phyloP scores from a whole-genome alignment of 2,888 invertebrate species.

The Gari tellinella region DNA sequence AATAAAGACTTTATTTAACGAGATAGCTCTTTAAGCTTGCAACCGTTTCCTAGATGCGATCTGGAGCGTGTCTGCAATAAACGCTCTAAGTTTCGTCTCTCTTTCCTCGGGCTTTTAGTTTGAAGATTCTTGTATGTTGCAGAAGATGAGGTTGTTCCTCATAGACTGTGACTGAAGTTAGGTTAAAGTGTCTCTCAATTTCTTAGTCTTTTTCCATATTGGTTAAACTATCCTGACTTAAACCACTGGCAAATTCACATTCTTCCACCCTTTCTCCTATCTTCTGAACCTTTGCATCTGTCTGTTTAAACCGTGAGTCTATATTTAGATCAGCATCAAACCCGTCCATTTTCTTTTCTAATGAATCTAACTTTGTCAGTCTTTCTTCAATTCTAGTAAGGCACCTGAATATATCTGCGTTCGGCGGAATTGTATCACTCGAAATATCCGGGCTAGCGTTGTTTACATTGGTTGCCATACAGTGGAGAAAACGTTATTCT shows the following conservation, averaged over 20 bases:
- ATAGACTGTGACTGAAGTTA: neutral
- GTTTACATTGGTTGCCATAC: too few relatives aligned
- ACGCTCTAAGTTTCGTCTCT: constrained; percentile 1
- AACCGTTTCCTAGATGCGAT: neutral
- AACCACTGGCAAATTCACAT: neutral
- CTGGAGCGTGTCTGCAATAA: neutral
- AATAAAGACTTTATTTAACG: too few relatives aligned
- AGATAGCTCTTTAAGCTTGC: neutral
- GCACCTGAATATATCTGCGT: too few relatives aligned
- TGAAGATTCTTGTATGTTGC: constrained; percentile 10
- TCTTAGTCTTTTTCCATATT: neutral
- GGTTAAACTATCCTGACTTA: neutral
- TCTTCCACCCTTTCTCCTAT: neutral
- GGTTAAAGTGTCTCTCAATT: neutral
- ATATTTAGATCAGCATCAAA: neutral
- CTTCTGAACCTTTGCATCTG: neutral
- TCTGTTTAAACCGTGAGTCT: neutral
- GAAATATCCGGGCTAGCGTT: too few relatives aligned
- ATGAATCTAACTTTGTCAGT: too few relatives aligned
- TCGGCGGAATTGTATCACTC: too few relatives aligned
- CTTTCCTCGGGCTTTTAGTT: constrained; percentile 1
- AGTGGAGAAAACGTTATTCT: too few relatives aligned
- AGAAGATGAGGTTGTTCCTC: constrained; percentile 3
- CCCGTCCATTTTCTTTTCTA: too few relatives aligned
- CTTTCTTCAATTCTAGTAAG: too few relatives aligned